Base-by-base conservation (phyloP, 2,797 vertebrate species). In the Phoebastria nigripes region DNA sequence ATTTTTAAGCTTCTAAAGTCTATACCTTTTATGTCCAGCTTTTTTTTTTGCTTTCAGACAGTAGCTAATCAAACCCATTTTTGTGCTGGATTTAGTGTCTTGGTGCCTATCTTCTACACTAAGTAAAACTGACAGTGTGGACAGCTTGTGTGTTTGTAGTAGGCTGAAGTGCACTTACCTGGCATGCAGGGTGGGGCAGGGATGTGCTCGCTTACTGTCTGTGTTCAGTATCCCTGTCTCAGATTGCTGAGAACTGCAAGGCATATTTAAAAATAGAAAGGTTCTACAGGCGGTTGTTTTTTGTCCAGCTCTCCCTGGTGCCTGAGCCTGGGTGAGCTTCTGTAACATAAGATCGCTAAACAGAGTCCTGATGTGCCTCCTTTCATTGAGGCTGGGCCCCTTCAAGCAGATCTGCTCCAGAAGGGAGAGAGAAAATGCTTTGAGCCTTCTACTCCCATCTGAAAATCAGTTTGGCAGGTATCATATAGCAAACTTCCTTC, bases 81-180 rank as follows among this genome's bases (percentile, higher is more conserved):
- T 63, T 47, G 9, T 46, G 26, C 44, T 20, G 11, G 16, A 12
- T 73, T 65, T 61, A 18, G 17, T 35, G 37, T 67, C 55, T 74
- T 2, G 0, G 15, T 39, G 20, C 29, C 20, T 44, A 1, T 41
- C 29, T 74, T 65, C 39, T 21, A 5, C 3, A 8, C 7, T 10
- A 19, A 63, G 56, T 52, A 49, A 46, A 66, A 58, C 35, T 11
- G 29, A 13, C 25, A 13, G 59, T 4, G 19, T 2, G 15, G 77
- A 39, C 24, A 51, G 55, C 46, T 59, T 0, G 0, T 35, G 39
- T 14, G 39, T 14, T n/a, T 63, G 44, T 35, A 44, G 44, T 5
- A 24, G 46, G 46, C 71, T 87, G 84, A 83, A 62, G 59, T 15
- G 44, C 15, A 6, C 31, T 58, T 44, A 41, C 49, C 25, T 80